phyloP scores from a whole-genome alignment of 2,888 invertebrate genomes.

The Gymnoscelis rufifasciata region DNA sequence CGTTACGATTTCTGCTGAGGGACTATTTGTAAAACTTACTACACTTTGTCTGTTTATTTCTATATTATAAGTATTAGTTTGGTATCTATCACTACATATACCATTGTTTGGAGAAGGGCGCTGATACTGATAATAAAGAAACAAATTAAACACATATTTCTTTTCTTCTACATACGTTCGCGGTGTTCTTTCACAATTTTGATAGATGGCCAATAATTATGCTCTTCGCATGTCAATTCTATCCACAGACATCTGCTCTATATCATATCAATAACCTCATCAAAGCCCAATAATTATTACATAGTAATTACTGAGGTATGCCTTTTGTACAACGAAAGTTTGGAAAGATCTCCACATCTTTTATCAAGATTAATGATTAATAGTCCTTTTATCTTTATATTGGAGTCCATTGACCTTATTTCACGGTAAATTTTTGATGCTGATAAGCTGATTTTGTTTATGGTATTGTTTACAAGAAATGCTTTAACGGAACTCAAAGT shows the following conservation, averaged over 20 bases:
- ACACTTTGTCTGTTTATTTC: too few species aligned
- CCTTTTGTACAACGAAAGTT: constrained; percentile 9
- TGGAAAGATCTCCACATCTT: constrained; percentile 9
- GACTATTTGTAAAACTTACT: too few species aligned
- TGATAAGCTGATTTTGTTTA: constrained; percentile 9
- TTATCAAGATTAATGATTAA: constrained; percentile 20
- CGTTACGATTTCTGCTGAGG: too few species aligned
- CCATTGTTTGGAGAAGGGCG: too few species aligned
- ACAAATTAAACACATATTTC: too few species aligned
- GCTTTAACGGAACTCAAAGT: neutral
- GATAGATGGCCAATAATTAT: constrained; percentile 8
- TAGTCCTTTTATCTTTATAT: constrained; percentile 11
- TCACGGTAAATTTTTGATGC: constrained; percentile 7
- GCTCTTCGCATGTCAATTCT: constrained; percentile 2
- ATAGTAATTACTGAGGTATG: constrained; percentile 11
- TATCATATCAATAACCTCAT: constrained; percentile 13
- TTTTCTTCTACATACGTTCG: neutral
- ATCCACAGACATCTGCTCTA: constrained; percentile 10
- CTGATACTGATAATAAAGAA: too few species aligned
- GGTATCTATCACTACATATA: too few species aligned
- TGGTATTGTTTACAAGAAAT: constrained; percentile 5
- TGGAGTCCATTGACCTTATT: constrained; percentile 12
- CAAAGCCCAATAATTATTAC: constrained; percentile 22
- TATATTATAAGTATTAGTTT: too few species aligned
- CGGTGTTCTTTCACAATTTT: constrained; percentile 4